Percentiles rank a stretch among this genome's conserved stretches.
Evolutionary conservation across 92 coral and sea anemone genomes (phyloP).

Genomic region (Zoanthus gigantus): DNA sequence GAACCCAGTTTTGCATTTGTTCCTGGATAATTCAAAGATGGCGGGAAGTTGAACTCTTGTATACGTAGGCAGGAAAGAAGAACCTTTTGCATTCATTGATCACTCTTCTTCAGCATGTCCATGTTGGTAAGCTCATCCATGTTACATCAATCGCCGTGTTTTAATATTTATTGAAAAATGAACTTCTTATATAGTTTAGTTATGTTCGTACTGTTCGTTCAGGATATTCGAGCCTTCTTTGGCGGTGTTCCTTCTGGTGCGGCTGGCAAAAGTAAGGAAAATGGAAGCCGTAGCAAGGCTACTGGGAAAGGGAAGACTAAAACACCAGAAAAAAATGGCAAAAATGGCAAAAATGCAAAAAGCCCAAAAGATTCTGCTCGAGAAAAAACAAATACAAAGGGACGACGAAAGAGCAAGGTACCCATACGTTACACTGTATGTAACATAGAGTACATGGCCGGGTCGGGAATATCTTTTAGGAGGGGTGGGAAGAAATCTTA

Average conservation of each 20-base stretch:
- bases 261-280: conserved; percentile 18
- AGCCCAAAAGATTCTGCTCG: conserved; percentile 12
- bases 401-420: conserved; percentile 35
- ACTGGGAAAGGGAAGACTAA: conserved; percentile 30
- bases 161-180: background rate
- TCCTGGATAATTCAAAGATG: conserved; percentile 18
- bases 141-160: background rate
- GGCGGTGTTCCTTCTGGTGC: conserved; percentile 25
- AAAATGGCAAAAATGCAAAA: conserved; percentile 14
- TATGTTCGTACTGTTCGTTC: background rate
- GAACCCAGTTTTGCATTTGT: background rate
- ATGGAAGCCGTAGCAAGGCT: background rate
- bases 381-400: conserved; percentile 14
- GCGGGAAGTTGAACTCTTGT: conserved; percentile 40
- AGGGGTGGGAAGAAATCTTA: too few relatives aligned
- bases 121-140: conserved; percentile 17
- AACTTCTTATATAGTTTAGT: background rate
- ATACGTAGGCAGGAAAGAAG: background rate
- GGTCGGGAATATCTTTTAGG: too few relatives aligned
- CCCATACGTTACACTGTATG: background rate
- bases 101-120: conserved; percentile 3
- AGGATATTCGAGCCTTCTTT: conserved; percentile 43
- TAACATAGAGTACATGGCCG: too few relatives aligned
- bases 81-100: background rate
- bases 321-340: background rate